Evolutionary conservation across 2,888 invertebrate species (phyloP), one percentile per base, ranked within the genome.

Genomic region (Theodoxus fluviatilis): DNA sequence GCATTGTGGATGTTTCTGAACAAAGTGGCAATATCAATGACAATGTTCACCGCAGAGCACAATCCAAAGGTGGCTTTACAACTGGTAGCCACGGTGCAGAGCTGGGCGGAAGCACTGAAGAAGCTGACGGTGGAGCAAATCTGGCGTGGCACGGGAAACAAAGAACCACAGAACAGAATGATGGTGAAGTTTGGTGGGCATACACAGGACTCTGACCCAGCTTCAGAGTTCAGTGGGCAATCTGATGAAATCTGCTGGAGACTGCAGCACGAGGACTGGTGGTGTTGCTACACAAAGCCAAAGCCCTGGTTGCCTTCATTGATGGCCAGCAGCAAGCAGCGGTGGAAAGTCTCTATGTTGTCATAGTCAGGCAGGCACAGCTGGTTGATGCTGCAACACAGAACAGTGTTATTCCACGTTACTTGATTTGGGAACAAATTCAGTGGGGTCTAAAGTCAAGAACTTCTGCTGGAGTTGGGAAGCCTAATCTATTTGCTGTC

Each of bases 301-400:
- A 97, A 97, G 15, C 96, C 97, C 90, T 96, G 96, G 43, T 93
- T 94, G 57, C 96, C 96, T 89, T 97, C 97, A 88, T 94, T 96
- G 87, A 96, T 95, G 77, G 97, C 96, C 87, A 95, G 90, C 18
- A 95, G 90, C 70, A 97, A 90, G 55, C 95, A 93, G 85, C 93
- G 93, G 84, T 96, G 96, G 78, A 97, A 94, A 81, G 94, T 94
- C 87, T 96, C 96, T 88, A 96, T 96, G 81, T 92, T 92, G 88
- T 96, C 95, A 89, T 96, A 96, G 88, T 95, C 95, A 31, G 96
- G 96, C 83, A 97, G 90, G 89, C 96, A 96, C 74, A 97, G 91
- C 89, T 96, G 96, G 90, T 97, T 97, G 89, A 96, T 96, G 90
- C 94, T 94, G 89, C 25, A 90, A 68, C 1, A 35, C 35, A 35